phyloP scores from a whole-genome alignment of 1,140 invertebrate species.

The Leptonema lineaticorne region DNA sequence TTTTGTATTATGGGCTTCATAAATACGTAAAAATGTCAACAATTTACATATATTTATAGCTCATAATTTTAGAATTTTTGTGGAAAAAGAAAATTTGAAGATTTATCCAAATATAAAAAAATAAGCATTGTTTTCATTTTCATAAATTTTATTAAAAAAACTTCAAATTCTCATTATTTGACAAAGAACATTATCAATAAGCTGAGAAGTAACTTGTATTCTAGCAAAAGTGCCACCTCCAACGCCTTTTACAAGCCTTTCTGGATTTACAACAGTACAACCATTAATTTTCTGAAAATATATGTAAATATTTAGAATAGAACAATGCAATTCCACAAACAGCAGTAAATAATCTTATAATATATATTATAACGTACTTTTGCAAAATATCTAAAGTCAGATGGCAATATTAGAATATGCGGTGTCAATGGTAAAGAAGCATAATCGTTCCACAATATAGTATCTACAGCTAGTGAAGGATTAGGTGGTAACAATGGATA shows the following conservation, averaged over 20 bases:
- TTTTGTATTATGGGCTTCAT: no score
- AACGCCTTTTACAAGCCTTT: constrained; percentile 72
- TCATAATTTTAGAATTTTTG: background rate
- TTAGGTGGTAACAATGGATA: constrained; percentile 80
- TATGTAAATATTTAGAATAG: constrained; percentile 11
- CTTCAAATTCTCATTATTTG: constrained; percentile 35
- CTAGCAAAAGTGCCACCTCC: constrained; percentile 61
- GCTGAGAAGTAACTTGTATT: constrained; percentile 45
- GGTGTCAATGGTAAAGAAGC: constrained; percentile 69
- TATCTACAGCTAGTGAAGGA: constrained; percentile 68
- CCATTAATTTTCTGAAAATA: constrained; percentile 67
- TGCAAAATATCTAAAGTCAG: constrained; percentile 79
- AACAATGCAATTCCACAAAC: constrained; percentile 26
- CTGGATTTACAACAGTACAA: constrained; percentile 83
- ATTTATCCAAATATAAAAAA: constrained; percentile 1
- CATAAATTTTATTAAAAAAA: background rate
- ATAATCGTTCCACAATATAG: constrained; percentile 66
- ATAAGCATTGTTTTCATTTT: background rate
- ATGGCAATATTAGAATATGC: constrained; percentile 82
- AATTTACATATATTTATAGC: no score
- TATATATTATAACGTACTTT: constrained; percentile 59
- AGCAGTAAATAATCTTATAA: no score
- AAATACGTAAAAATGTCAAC: no score
- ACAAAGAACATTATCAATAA: constrained; percentile 21
- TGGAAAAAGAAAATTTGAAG: background rate